A percentile compares a stretch with the other conserved stretches of the same genome.
These are phyloP conservation scores for Thalassarche chlororhynchos DNA, from an alignment of 2,113 vertebrate genomes.

Conservation along the genomic window DNA sequence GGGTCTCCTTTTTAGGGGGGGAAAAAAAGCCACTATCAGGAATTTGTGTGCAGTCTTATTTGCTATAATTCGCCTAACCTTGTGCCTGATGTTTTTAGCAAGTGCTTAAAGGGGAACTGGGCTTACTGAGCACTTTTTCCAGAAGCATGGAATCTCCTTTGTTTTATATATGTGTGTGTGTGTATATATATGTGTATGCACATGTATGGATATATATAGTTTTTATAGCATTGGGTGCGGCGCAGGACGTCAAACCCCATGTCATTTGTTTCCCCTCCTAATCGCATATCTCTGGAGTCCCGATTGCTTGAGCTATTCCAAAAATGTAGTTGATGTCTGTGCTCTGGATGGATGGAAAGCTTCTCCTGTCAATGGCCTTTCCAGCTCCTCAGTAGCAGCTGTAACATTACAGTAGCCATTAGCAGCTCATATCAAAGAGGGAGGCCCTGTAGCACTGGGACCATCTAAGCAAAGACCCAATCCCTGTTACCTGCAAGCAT, in stretches of 20 bases:
- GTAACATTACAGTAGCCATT: neutral
- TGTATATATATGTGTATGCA: accelerated
- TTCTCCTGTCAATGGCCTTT: neutral
- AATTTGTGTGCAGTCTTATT: neutral
- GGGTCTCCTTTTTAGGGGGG: accelerated
- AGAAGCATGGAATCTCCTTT: neutral
- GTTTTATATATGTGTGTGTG: accelerated
- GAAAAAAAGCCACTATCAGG: neutral
- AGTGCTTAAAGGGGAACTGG: neutral
- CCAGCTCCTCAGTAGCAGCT: neutral
- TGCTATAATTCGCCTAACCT: neutral
- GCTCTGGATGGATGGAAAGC: slow-evolving; percentile 3
- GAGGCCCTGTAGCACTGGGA: neutral
- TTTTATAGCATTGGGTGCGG: neutral
- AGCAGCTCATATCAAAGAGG: neutral
- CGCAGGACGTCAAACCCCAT: neutral
- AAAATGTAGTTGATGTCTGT: neutral
- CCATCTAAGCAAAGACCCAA: neutral
- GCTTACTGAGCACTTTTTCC: neutral
- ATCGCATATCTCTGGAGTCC: neutral
- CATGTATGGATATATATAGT: neutral
- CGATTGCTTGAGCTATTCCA: neutral
- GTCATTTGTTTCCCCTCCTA: neutral
- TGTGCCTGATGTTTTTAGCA: neutral
- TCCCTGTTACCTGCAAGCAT: neutral